A percentile compares a stretch with the other conserved stretches of the same genome.
These are phyloP conservation scores for Dione vanillae DNA, from an alignment of 2,888 invertebrate species.

Conservation along the genomic window DNA sequence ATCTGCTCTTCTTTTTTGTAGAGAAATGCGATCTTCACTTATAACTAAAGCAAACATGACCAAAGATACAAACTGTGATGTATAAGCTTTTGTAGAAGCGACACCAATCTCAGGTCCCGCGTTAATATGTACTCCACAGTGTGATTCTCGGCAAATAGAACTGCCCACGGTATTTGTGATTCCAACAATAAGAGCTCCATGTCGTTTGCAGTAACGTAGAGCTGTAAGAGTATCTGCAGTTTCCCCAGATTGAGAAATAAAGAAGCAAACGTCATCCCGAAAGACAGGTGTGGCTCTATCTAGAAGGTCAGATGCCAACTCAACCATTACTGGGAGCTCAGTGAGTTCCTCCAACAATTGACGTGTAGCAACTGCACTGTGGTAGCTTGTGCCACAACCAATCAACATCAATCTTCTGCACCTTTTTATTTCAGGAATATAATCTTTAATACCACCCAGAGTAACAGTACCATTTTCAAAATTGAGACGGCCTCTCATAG, in stretches of 20 bases:
- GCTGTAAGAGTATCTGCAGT: conserved; percentile 99
- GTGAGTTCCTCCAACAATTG: conserved; percentile 98
- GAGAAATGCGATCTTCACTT: conserved; percentile 98
- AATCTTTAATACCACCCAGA: conserved; percentile 99
- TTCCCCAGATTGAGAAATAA: conserved; percentile 99
- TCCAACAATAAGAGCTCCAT: conserved; percentile 98
- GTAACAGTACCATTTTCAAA: conserved; percentile 94
- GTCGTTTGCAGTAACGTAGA: conserved; percentile 97
- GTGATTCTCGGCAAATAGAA: conserved; percentile 99
- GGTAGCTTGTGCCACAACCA: conserved; percentile 99
- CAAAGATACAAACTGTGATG: conserved; percentile 98
- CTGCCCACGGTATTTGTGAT: conserved; percentile 99
- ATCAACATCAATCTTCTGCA: conserved; percentile 98
- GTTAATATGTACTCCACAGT: conserved; percentile 99
- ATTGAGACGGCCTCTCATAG: conserved; percentile 99
- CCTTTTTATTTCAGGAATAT: conserved; percentile 97
- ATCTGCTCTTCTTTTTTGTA: conserved; percentile 92
- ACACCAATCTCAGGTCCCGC: conserved; percentile 99
- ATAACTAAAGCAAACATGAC: conserved; percentile 99
- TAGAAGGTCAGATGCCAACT: conserved; percentile 98
- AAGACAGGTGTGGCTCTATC: conserved; percentile 99
- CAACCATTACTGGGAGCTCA: conserved; percentile 99
- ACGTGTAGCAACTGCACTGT: conserved; percentile 97
- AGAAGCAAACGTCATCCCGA: conserved; percentile 99
- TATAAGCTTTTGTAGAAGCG: conserved; percentile 99